Percentiles rank a stretch among this genome's conserved stretches.
These are phyloP conservation scores for Molossus molossus DNA, from an alignment of 2,797 vertebrate genomes.

Conservation along the genomic window DNA sequence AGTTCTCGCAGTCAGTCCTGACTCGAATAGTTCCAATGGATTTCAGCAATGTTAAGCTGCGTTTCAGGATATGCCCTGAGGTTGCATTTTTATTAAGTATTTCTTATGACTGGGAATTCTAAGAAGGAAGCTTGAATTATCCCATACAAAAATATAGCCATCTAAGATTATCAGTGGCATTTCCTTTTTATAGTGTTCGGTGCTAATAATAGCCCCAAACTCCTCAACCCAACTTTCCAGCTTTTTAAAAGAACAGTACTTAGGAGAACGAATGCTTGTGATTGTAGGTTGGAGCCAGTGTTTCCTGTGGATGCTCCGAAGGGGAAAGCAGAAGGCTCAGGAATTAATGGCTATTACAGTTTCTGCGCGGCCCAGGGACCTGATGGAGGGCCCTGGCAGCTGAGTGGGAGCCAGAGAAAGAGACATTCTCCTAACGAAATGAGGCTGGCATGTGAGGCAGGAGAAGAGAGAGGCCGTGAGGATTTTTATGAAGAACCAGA, in stretches of 20 bases:
- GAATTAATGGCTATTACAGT: neutral
- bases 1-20: slow-evolving; percentile 51
- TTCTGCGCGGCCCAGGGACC: neutral
- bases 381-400: neutral
- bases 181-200: slow-evolving; percentile 84
- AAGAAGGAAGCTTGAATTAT: slow-evolving; percentile 85
- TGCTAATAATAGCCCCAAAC: slow-evolving; percentile 71
- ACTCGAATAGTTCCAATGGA: slow-evolving; percentile 65
- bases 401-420: neutral
- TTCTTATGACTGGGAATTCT: slow-evolving; percentile 86
- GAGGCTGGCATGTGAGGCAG: neutral
- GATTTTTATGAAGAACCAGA: neutral
- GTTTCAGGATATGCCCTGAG: slow-evolving; percentile 64
- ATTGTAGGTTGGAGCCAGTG: neutral
- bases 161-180: slow-evolving; percentile 77
- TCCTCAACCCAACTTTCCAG: slow-evolving; percentile 78
- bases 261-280: neutral
- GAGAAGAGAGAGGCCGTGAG: neutral
- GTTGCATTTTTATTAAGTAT: slow-evolving; percentile 85
- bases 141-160: slow-evolving; percentile 85
- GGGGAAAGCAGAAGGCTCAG: neutral
- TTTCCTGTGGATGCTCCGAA: neutral
- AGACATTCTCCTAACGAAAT: neutral
- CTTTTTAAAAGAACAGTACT: slow-evolving; percentile 81
- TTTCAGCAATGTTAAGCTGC: slow-evolving; percentile 79